phyloP scores from a whole-genome alignment of 2,113 vertebrate species.

The Rhineura floridana region DNA sequence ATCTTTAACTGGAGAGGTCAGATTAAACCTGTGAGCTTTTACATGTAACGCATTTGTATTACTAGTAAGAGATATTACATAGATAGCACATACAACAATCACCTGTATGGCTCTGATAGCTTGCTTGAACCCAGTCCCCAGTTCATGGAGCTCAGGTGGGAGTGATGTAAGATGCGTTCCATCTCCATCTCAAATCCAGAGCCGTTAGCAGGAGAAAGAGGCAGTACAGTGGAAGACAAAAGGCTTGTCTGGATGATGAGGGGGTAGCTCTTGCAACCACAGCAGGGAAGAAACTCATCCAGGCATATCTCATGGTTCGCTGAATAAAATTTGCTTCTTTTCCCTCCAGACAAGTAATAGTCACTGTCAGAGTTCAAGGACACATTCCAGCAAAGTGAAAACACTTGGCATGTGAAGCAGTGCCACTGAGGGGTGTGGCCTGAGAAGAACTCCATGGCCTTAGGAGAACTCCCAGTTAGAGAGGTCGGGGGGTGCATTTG shows the following conservation, averaged over 20 bases:
- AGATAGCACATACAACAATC: not conserved
- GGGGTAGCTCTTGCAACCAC: not conserved
- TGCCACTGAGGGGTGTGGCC: not conserved
- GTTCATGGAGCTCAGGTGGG: not conserved
- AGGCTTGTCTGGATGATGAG: not conserved
- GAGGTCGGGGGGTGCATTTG: not conserved
- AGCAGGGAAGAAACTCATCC: not conserved
- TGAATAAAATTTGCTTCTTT: not conserved
- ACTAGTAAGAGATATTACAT: not conserved
- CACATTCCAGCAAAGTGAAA: too few relatives aligned
- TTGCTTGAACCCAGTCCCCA: not conserved
- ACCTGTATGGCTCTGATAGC: not conserved
- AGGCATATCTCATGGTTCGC: not conserved
- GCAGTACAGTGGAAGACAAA: not conserved
- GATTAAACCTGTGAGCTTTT: not conserved
- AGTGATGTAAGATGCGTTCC: not conserved
- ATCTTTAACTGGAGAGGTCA: not conserved
- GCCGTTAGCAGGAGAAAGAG: not conserved
- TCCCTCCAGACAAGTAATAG: not conserved
- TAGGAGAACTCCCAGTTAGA: not conserved
- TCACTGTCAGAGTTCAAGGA: too few relatives aligned
- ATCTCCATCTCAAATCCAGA: not conserved
- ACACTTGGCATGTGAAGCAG: not conserved
- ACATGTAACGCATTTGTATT: not conserved
- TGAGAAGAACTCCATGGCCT: not conserved